These are phyloP conservation scores for Lerema accius DNA, from an alignment of 1,140 invertebrate species.

Conservation along the genomic window DNA sequence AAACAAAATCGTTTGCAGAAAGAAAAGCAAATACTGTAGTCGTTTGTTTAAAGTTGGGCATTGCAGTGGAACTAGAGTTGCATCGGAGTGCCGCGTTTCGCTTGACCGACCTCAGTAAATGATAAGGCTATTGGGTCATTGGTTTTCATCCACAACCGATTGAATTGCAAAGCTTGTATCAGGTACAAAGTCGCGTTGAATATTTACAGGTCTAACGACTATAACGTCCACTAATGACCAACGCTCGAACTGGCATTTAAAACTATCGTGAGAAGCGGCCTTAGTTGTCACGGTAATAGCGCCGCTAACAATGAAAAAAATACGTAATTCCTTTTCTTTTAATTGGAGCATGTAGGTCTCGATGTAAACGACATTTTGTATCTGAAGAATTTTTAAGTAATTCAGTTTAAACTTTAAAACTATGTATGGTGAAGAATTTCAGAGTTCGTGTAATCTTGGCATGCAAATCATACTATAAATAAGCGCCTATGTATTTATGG, in stretches of 20 bases:
- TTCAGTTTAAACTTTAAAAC: slow-evolving; percentile 7
- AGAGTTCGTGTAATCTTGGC: slow-evolving; percentile 6
- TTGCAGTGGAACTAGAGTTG: slow-evolving; percentile 38
- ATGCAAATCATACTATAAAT: slow-evolving; percentile 15
- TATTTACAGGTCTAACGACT: slow-evolving; percentile 70
- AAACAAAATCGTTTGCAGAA: slow-evolving; percentile 25
- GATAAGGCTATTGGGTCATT: slow-evolving; percentile 71
- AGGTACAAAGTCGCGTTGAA: slow-evolving; percentile 55
- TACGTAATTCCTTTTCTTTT: slow-evolving; percentile 27
- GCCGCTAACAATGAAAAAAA: slow-evolving; percentile 41
- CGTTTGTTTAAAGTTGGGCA: slow-evolving; percentile 38
- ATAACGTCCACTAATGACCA: slow-evolving; percentile 51
- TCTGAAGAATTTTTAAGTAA: slow-evolving; percentile 2
- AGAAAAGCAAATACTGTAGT: slow-evolving; percentile 27
- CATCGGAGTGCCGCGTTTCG: slow-evolving; percentile 41
- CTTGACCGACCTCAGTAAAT: slow-evolving; percentile 57
- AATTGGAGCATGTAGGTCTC: slow-evolving; percentile 22
- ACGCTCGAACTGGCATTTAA: slow-evolving; percentile 54
- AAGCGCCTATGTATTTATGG: background rate
- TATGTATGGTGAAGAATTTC: slow-evolving; percentile 6
- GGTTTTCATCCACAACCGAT: slow-evolving; percentile 58
- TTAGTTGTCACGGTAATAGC: slow-evolving; percentile 35
- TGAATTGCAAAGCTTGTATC: slow-evolving; percentile 62
- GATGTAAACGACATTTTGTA: slow-evolving; percentile 2
- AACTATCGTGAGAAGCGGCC: slow-evolving; percentile 43